Evolutionary conservation across 1,140 invertebrate genomes (phyloP).

Genomic region (Caenorhabditis brenneri): DNA sequence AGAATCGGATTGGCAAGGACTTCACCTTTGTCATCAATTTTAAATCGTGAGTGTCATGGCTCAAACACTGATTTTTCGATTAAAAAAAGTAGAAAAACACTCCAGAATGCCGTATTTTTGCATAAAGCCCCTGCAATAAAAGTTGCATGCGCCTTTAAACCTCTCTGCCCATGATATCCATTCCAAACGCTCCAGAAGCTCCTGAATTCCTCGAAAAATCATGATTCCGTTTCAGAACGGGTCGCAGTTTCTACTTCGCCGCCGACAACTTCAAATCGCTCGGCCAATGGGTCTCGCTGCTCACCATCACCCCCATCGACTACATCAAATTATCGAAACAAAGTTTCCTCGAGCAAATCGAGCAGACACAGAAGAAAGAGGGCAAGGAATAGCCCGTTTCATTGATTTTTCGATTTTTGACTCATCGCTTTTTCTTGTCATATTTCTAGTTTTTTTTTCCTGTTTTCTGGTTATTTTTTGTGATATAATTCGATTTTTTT

Average conservation of each 20-base stretch:
- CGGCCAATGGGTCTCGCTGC: conserved; percentile 55
- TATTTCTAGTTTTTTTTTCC: background rate
- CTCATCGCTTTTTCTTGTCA: background rate
- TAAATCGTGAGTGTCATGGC: conserved; percentile 59
- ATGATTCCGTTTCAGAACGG: conserved; percentile 48
- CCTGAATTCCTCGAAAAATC: background rate
- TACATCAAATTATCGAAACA: conserved; percentile 57
- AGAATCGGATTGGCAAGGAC: conserved; percentile 56
- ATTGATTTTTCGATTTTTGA: background rate
- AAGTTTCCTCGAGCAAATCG: conserved; percentile 55
- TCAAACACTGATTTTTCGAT: conserved; percentile 27
- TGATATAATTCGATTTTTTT: background rate
- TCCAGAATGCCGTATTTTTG: background rate
- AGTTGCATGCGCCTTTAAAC: too few species aligned
- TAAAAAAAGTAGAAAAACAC: background rate
- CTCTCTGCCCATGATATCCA: too few species aligned
- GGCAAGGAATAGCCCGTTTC: background rate
- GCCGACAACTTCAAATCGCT: conserved; percentile 54
- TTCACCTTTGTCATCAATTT: conserved; percentile 58
- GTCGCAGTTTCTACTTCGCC: conserved; percentile 52
- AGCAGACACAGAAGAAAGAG: conserved; percentile 35
- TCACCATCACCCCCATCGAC: conserved; percentile 58
- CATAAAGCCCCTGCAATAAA: too few species aligned
- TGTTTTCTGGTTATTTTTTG: background rate
- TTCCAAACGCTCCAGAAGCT: background rate